Percentiles rank a stretch among this genome's conserved stretches.
phyloP scores from a whole-genome alignment of 2,797 vertebrate genomes.

The Mus spretus region DNA sequence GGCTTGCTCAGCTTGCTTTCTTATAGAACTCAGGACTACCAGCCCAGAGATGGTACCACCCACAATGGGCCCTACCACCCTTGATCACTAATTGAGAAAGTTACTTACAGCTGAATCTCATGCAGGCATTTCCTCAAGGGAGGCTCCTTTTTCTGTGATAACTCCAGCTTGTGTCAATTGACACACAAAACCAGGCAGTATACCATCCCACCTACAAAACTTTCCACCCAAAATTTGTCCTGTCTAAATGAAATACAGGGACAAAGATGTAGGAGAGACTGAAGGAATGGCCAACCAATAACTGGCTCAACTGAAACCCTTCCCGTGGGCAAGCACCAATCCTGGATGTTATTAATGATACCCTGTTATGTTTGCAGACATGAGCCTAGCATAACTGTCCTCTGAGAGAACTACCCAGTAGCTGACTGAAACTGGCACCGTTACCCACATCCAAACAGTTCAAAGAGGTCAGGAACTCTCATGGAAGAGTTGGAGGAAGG shows the following conservation, averaged over 20 bases:
- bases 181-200: background rate
- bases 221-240: background rate
- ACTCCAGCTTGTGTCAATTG: background rate
- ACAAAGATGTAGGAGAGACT: background rate
- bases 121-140: background rate
- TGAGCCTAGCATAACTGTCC: background rate
- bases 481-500: background rate
- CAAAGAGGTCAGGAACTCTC: background rate
- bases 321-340: background rate
- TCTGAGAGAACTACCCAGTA: background rate
- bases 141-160: background rate
- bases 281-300: background rate
- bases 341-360: background rate
- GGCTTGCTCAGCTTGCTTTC: background rate
- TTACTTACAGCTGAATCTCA: background rate
- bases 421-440: background rate
- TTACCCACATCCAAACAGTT: background rate
- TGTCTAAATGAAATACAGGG: background rate
- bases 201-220: background rate
- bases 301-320: background rate
- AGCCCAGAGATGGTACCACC: background rate
- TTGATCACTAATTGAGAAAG: background rate
- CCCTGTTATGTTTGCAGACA: background rate
- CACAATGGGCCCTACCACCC: background rate
- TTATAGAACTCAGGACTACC: background rate